Evolutionary conservation across 2,888 invertebrate species (phyloP), one percentile per base, ranked within the genome.

Genomic region (Euphydryas editha): DNA sequence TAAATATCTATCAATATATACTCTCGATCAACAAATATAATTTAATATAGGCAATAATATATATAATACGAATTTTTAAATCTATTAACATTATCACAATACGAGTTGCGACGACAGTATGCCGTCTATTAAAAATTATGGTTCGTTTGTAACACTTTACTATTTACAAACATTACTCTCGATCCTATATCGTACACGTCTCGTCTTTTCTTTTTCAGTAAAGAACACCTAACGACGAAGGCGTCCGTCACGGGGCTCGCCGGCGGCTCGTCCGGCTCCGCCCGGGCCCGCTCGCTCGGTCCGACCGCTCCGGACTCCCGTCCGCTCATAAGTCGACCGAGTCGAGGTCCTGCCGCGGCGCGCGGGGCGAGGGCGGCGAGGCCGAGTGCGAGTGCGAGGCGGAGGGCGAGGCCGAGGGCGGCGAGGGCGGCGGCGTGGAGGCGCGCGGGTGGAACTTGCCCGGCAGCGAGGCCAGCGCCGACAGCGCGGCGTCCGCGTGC

Each of bases 401-500:
- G 60, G 79, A 65, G 97, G 98, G 1, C 97, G 98, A 21, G 97
- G 95, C 88, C 54, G 91, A 78, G 81, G 85, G 87, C 79, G 76
- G 85, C 75, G 76, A 83, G 39, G 78, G 77, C 55, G 83, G 82
- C 72, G 86, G 83, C 69, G 98, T 94, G 15, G 98, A 96, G 66
- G 98, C 95, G 21, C 99, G 94, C 76, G 97, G 96, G 85, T 89
- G 90, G 90, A 93, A 93, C 84, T 93, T 93, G 77, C 93, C 93
- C 8, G 92, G 92, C 72, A 96, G 93, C 82, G 94, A 91, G 42
- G 91, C 90, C 69, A 90, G 88, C 75, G 90, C 90, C 4, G 95
- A 95, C 73, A 96, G 95, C 81, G 95, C 96, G 74, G 96, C 96
- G 84, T 96, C 96, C 54, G 93, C 93, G 86, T 96, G 96, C 62